phyloP scores from a whole-genome alignment of 2,888 invertebrate genomes.

The Sepiola atlantica region DNA sequence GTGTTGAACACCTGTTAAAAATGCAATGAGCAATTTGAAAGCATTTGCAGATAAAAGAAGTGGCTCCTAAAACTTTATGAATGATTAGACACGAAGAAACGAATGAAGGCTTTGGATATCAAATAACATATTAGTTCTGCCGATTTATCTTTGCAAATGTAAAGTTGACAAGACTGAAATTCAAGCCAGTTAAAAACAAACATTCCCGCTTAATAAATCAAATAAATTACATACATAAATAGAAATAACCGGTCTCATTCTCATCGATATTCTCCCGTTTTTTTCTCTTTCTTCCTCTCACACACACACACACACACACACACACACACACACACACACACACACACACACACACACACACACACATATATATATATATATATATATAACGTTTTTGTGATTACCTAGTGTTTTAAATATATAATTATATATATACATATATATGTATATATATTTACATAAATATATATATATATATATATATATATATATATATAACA shows the following conservation, averaged over 20 bases:
- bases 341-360: no score
- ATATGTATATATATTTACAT: no score
- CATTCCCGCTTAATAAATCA: not conserved
- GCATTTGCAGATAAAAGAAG: not conserved
- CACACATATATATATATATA: no score
- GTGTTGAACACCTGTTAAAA: not conserved
- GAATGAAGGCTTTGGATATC: not conserved
- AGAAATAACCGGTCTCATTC: not conserved
- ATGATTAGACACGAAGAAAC: not conserved
- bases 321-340: no score
- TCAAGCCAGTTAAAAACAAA: not conserved
- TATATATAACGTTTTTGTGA: no score
- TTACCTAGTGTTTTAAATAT: no score
- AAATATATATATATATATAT: no score
- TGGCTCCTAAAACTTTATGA: not conserved
- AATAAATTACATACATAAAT: not conserved
- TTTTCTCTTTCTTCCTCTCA: no score
- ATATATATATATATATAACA: no score
- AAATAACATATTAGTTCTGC: not conserved
- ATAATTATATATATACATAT: no score
- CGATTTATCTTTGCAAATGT: not conserved
- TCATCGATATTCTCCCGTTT: no score
- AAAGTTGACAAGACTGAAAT: not conserved
- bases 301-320: no score
- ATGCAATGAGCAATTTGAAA: not conserved